Base-by-base conservation (phyloP, 2,113 vertebrate species). In the Cyanistes caeruleus region DNA sequence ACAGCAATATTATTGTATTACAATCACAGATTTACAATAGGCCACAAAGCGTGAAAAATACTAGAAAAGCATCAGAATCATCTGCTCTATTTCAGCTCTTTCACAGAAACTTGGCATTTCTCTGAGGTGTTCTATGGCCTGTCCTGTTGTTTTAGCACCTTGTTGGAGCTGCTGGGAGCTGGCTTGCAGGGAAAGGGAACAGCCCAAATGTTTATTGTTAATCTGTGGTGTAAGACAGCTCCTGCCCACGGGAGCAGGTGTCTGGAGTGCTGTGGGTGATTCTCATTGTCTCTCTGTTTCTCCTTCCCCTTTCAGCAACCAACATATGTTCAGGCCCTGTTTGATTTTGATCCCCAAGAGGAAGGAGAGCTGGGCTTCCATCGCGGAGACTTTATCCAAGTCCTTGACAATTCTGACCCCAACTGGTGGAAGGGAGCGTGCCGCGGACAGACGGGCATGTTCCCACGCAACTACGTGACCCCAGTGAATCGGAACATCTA, bases 371-470 rank as follows among this genome's bases (percentile, higher is more conserved):
- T 99, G 94, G 99, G 99, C 72, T 99, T 99, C 97, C 98, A 99
- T 62, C 99, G 99, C 0, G 99, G 99, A 91, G 99, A 99, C 97
- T 99, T 99, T 98, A 99, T 99, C 98, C 99, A 99, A 92, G 99
- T 99, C 97, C 98, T 99, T 97, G 99, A 99, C 98, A 99, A 99
- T 98, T 99, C 99, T 53, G 99, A 99, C 97, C 99, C 99, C 98
- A 99, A 99, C 98, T 99, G 99, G 99, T 99, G 99, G 99, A 99
- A 99, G 95, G 99, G 99, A 91, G 99, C 98, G 55, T 99, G 99
- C 98, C 99, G 99, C 7, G 98, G 99, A 96, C 99, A 99, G 94
- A 99, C 99, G 77, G 99, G 99, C 98, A 99, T 99, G 99, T 99
- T 99, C 97, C 99, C 99, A 41, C 99, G 99, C 98, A 99, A 99